Percentiles rank a stretch among this genome's conserved stretches.
phyloP scores from a whole-genome alignment of 2,113 vertebrate species.

The Halichoeres trimaculatus region DNA sequence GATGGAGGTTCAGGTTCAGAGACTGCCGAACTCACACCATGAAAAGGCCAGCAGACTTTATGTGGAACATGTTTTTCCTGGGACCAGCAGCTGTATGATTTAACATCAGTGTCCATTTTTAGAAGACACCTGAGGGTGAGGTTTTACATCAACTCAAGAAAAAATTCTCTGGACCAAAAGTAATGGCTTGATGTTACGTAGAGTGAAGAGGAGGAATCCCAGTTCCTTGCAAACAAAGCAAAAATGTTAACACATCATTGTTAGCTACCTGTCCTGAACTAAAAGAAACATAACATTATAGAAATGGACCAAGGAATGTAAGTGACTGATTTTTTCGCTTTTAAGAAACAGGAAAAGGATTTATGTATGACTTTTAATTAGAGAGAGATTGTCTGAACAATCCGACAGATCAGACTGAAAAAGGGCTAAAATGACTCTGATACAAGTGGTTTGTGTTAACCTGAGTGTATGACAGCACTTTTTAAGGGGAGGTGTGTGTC shows the following conservation, averaged over 20 bases:
- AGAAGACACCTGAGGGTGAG: constrained; percentile 13
- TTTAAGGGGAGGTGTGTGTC: background rate
- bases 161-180: constrained; percentile 35
- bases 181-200: background rate
- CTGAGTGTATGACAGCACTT: background rate
- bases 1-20: too few relatives aligned
- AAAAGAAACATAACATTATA: constrained; percentile 29
- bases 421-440: constrained; percentile 55
- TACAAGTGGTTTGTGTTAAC: constrained; percentile 19
- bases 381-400: constrained; percentile 9
- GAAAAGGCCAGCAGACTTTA: constrained; percentile 38
- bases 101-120: constrained; percentile 9
- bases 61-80: constrained; percentile 44
- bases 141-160: background rate
- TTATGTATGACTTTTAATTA: constrained; percentile 16
- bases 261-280: constrained; percentile 47
- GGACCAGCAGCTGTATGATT: constrained; percentile 39
- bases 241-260: constrained; percentile 30
- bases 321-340: constrained; percentile 19
- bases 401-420: background rate
- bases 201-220: constrained; percentile 14
- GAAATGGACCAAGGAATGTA: constrained; percentile 37
- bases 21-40: constrained; percentile 1
- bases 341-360: constrained; percentile 13
- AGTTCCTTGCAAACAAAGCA: constrained; percentile 22